These are phyloP conservation scores for Pseudolaguvia tuberculata DNA, from an alignment of 2,113 vertebrate species.

Conservation along the genomic window DNA sequence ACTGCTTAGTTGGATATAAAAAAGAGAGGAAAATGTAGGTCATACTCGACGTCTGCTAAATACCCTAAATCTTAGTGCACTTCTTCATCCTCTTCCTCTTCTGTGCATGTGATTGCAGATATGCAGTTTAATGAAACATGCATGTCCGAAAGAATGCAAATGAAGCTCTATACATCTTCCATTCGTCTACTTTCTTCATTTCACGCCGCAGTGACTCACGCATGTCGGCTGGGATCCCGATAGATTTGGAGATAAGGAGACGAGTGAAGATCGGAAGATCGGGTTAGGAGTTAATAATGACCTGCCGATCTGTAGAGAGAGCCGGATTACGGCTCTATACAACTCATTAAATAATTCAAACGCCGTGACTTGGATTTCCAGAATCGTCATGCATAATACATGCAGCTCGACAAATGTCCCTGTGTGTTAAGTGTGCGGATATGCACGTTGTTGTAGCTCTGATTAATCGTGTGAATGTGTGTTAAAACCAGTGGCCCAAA, in stretches of 20 bases:
- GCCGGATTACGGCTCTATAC: conserved; percentile 44
- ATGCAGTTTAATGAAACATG: conserved; percentile 1
- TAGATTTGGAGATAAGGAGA: conserved; percentile 28
- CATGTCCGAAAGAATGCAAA: background rate
- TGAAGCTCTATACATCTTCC: conserved; percentile 4
- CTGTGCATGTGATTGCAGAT: background rate
- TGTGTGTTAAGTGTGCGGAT: conserved; percentile 48
- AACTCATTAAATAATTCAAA: conserved; percentile 62
- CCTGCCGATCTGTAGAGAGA: conserved; percentile 35
- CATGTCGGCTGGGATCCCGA: conserved; percentile 2
- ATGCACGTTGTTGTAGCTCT: conserved; percentile 31
- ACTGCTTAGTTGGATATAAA: too few species aligned
- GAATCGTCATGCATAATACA: conserved; percentile 64
- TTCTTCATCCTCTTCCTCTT: too few species aligned
- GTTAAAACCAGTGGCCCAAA: conserved; percentile 24
- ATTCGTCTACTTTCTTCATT: conserved; percentile 16
- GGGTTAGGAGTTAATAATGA: conserved; percentile 50
- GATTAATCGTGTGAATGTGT: conserved; percentile 48
- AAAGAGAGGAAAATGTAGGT: too few species aligned
- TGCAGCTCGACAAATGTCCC: conserved; percentile 53
- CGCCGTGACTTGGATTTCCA: conserved; percentile 58
- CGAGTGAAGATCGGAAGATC: conserved; percentile 32
- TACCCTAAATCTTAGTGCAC: too few species aligned
- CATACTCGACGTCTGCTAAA: too few species aligned
- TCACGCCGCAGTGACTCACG: background rate